Evolutionary conservation across 2,888 invertebrate genomes (phyloP).

Genomic region (Camponotus fellah): DNA sequence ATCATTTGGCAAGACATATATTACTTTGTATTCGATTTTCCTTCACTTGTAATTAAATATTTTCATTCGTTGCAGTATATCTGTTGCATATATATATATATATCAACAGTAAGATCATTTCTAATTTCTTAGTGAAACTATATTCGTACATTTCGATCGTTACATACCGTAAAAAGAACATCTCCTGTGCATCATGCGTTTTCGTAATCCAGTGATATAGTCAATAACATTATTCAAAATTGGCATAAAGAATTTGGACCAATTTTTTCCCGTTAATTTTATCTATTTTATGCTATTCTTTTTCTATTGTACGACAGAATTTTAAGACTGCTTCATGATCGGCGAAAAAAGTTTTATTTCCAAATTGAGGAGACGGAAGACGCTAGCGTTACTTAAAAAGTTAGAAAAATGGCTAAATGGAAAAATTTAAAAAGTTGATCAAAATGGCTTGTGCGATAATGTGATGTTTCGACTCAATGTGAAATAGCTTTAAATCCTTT

Average conservation of each 20-base stretch:
- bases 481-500: not conserved
- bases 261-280: not conserved
- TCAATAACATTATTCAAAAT: conserved; percentile 57
- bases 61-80: conserved; percentile 21
- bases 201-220: conserved; percentile 81
- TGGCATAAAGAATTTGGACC: not conserved
- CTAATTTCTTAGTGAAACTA: conserved; percentile 32
- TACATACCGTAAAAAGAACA: conserved; percentile 63
- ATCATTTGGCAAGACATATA: not conserved
- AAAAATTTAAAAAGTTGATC: too few relatives aligned
- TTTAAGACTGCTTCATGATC: not conserved
- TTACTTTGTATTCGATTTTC: conserved; percentile 5
- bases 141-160: conserved; percentile 56
- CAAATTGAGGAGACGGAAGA: not conserved
- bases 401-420: too few relatives aligned
- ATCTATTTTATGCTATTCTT: not conserved
- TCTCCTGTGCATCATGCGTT: conserved; percentile 64
- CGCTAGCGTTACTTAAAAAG: not conserved
- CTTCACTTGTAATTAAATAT: conserved; percentile 15
- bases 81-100: too few relatives aligned
- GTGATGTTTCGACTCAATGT: not conserved
- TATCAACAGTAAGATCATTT: not conserved
- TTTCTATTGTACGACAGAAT: not conserved
- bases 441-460: not conserved
- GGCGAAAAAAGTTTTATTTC: not conserved